Percentiles rank a stretch among this genome's conserved stretches.
Evolutionary conservation across 2,888 invertebrate genomes (phyloP).

Genomic region (Drosophila mercatorum): DNA sequence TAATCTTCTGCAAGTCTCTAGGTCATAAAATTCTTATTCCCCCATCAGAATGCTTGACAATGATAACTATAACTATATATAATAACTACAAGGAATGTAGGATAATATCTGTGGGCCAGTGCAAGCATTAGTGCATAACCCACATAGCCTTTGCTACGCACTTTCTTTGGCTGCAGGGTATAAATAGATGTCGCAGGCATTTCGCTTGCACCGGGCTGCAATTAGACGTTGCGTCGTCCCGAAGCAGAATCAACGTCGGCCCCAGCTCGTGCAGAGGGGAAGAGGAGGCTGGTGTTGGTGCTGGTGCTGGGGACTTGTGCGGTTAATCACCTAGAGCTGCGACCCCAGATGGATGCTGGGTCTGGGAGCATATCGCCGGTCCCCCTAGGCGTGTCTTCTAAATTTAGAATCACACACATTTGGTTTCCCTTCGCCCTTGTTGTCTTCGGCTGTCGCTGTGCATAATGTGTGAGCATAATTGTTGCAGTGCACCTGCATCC

Average conservation of each 20-base stretch:
- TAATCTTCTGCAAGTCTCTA: not conserved
- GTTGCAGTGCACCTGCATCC: slow-evolving; percentile 58
- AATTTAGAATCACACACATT: slow-evolving; percentile 72
- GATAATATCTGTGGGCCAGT: no score
- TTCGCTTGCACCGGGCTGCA: slow-evolving; percentile 48
- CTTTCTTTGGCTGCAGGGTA: slow-evolving; percentile 19
- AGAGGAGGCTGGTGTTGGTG: not conserved
- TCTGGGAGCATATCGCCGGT: slow-evolving; percentile 19
- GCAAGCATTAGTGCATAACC: not conserved
- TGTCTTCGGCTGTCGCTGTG: slow-evolving; percentile 40
- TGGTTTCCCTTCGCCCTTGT: slow-evolving; percentile 46
- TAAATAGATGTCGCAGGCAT: slow-evolving; percentile 64
- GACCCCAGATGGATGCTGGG: slow-evolving; percentile 40
- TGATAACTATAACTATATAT: not conserved
- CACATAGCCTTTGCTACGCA: not conserved
- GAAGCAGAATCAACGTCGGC: slow-evolving; percentile 24
- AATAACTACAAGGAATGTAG: not conserved
- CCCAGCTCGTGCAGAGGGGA: not conserved
- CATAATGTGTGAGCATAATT: slow-evolving; percentile 66
- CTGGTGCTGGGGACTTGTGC: slow-evolving; percentile 45
- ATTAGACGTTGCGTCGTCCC: slow-evolving; percentile 60
- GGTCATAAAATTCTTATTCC: no score
- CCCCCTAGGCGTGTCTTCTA: slow-evolving; percentile 61
- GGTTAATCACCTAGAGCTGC: slow-evolving; percentile 70
- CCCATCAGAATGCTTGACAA: not conserved